Percentiles rank a stretch among this genome's conserved stretches.
These are phyloP conservation scores for Eudorcas thomsonii DNA, from an alignment of 2,113 vertebrate genomes.

Conservation along the genomic window DNA sequence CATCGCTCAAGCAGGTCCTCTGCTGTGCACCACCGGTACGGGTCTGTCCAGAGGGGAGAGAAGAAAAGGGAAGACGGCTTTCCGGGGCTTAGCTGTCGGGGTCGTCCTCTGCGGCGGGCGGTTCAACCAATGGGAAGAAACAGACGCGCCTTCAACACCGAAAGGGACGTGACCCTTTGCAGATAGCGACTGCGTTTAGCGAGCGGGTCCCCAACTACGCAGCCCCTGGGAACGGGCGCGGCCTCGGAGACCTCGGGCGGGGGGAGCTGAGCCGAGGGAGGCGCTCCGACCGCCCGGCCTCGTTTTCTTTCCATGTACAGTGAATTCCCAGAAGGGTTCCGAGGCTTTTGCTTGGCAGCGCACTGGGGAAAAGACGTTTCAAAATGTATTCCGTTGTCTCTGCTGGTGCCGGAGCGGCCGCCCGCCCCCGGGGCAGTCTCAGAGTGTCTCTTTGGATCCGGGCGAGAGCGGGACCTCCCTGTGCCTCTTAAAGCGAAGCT, in stretches of 20 bases:
- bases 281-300: rapidly evolving
- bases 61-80: background rate
- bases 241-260: background rate
- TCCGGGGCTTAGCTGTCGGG: background rate
- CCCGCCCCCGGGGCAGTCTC: conserved; percentile 35
- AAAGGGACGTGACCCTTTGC: background rate
- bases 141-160: rapidly evolving
- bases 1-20: background rate
- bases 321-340: background rate
- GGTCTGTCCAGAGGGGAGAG: background rate
- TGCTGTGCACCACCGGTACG: rapidly evolving
- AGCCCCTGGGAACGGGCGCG: rapidly evolving
- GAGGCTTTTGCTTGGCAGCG: conserved; percentile 17
- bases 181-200: background rate
- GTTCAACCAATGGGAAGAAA: background rate
- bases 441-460: conserved; percentile 29
- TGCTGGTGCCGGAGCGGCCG: background rate
- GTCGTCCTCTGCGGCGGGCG: background rate
- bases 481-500: background rate
- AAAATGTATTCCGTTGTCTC: background rate
- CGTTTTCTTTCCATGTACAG: background rate
- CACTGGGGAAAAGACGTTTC: background rate
- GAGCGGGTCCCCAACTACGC: too few species aligned
- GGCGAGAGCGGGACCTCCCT: background rate
- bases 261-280: background rate